Conservation (phyloP, 64 coral and sea anemone species). For the Cladopsammia gracilis region DNA sequence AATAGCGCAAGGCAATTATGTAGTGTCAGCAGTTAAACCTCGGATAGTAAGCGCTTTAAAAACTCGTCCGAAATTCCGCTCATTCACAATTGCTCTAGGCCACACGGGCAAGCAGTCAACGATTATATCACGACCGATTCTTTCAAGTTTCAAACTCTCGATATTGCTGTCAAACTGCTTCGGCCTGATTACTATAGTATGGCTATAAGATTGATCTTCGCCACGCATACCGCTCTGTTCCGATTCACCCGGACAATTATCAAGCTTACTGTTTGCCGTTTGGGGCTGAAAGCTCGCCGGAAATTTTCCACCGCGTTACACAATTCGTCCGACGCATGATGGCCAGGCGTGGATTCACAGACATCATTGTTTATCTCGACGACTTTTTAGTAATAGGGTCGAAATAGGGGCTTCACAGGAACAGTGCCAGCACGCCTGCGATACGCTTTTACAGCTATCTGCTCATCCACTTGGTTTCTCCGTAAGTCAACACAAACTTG, state of each 20-base stretch:
- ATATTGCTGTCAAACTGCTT: not conserved
- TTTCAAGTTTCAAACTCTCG: constrained; percentile 49
- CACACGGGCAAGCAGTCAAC: constrained; percentile 55
- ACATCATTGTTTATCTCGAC: constrained; percentile 40
- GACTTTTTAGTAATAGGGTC: constrained; percentile 43
- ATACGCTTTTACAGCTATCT: too few relatives aligned
- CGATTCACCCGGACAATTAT: constrained; percentile 51
- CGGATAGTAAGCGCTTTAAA: not conserved
- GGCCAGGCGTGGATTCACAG: not conserved
- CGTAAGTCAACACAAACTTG: too few relatives aligned
- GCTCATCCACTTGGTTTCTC: too few relatives aligned
- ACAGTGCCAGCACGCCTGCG: too few relatives aligned
- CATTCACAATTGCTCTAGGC: constrained; percentile 49
- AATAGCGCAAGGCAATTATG: constrained; percentile 21
- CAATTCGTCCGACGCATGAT: constrained; percentile 39
- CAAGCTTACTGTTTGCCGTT: constrained; percentile 20
- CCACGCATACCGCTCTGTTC: constrained; percentile 50
- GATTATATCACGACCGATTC: constrained; percentile 45
- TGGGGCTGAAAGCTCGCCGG: constrained; percentile 18
- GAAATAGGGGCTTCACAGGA: too few relatives aligned
- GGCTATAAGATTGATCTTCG: constrained; percentile 36
- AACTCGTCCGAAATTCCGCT: constrained; percentile 42
- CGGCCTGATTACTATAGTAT: constrained; percentile 27
- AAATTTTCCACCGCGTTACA: constrained; percentile 34
- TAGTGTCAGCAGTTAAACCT: not conserved